Conservation (phyloP, 1,140 invertebrate species). For the Teleogryllus occipitalis region DNA sequence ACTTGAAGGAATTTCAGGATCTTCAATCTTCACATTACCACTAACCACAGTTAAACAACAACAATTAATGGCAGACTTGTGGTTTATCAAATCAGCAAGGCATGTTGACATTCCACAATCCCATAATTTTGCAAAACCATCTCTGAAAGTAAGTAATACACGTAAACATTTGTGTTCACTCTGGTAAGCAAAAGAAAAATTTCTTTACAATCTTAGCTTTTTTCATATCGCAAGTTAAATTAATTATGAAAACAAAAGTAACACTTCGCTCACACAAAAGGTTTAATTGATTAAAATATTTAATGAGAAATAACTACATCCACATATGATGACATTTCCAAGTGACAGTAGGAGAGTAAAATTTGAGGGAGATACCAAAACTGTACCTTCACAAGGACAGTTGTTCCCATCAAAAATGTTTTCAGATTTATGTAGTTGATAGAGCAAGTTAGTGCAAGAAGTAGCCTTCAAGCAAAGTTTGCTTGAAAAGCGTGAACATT, state of each 20-base stretch:
- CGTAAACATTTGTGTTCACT: too few relatives aligned
- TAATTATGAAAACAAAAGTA: background rate
- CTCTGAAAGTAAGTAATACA: slow-evolving; percentile 37
- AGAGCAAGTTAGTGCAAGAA: too few relatives aligned
- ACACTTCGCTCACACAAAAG: background rate
- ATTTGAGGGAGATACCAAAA: too few relatives aligned
- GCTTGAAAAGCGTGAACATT: too few relatives aligned
- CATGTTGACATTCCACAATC: slow-evolving; percentile 54
- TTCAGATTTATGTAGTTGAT: too few relatives aligned
- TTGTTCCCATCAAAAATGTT: too few relatives aligned
- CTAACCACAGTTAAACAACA: slow-evolving; percentile 32
- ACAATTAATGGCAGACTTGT: slow-evolving; percentile 40
- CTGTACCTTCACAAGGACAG: too few relatives aligned
- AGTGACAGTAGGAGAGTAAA: too few relatives aligned
- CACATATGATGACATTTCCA: background rate
- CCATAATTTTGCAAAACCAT: slow-evolving; percentile 62
- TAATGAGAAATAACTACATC: background rate
- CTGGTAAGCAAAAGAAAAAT: background rate
- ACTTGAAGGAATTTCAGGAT: slow-evolving; percentile 29
- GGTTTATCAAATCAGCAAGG: slow-evolving; percentile 42
- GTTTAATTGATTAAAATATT: too few relatives aligned
- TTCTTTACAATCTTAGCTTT: background rate
- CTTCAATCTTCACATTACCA: slow-evolving; percentile 33
- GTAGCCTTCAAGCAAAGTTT: too few relatives aligned
- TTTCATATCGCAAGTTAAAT: background rate